These are phyloP conservation scores for Myotis daubentonii DNA, from an alignment of 2,797 vertebrate species.

Conservation along the genomic window DNA sequence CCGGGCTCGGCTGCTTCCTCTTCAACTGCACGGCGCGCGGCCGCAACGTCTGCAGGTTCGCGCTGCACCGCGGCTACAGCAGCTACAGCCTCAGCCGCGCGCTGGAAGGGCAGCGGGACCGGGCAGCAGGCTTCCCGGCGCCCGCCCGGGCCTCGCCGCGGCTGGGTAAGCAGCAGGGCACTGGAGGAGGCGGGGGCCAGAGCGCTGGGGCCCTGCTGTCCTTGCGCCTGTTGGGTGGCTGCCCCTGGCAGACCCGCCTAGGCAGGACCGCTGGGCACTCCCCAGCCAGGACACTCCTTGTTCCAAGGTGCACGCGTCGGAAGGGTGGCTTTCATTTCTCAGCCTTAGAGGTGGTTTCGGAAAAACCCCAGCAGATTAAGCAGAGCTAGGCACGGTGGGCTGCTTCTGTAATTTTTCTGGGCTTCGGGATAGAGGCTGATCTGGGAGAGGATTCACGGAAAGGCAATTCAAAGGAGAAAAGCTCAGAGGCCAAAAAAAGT, in stretches of 20 bases:
- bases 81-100: slow-evolving; percentile 88
- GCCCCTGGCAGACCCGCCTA: neutral
- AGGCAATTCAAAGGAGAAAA: slow-evolving; percentile 5
- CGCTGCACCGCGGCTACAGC: slow-evolving; percentile 91
- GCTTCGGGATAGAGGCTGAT: neutral
- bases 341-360: neutral
- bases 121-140: neutral
- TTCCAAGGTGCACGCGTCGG: neutral
- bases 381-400: neutral
- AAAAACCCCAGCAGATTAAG: neutral
- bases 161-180: slow-evolving; percentile 49
- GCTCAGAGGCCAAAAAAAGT: neutral
- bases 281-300: neutral
- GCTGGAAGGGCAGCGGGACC: neutral
- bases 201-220: neutral
- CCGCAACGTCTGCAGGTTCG: slow-evolving; percentile 92
- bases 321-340: neutral
- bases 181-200: neutral
- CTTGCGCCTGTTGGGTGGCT: neutral
- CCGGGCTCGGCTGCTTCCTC: slow-evolving; percentile 89
- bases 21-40: slow-evolving; percentile 93
- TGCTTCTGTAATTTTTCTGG: neutral
- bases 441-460: neutral
- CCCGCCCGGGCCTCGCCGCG: neutral
- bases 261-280: neutral